Base-by-base conservation (phyloP, 2,888 invertebrate species). In the Ptilodon capucinus region DNA sequence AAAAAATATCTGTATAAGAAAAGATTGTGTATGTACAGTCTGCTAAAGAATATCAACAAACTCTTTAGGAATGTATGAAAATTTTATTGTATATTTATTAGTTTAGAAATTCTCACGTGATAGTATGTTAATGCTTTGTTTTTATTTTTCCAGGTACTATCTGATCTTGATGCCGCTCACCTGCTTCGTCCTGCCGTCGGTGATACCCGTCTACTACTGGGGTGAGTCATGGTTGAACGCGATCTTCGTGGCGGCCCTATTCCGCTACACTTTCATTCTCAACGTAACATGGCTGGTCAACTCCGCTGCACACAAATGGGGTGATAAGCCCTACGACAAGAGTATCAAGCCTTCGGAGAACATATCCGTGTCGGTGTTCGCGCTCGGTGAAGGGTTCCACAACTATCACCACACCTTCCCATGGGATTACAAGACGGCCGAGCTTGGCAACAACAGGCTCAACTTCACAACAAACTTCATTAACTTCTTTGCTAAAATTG, bases 231-330 rank as follows among this genome's bases (percentile, higher is more conserved):
- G 93, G 84, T 53, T 79, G 30, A 94, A 94, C 67, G 92, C 94
- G 1, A 94, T 93, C 91, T 94, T 94, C 76, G 93, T 95, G 34
- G 93, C 93, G 42, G 93, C 94, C 16, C 92, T 95, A 75, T 93
- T 97, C 79, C 94, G 97, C 42, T 97, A 97, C 86, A 92, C 94
- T 23, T 92, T 95, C 76, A 94, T 95, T 39, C 92, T 98, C 44
- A 96, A 98, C 82, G 94, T 95, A 50, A 97, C 97, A 1, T 98
- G 97, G 97, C 91, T 96, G 51, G 97, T 97, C 30, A 98, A 98
- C 90, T 96, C 96, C 55, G 96, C 95, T 2, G 97, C 97, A 1
- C 97, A 97, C 88, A 93, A 95, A 70, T 95, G 94, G 91, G 95
- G 95, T 43, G 92, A 92, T 68, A 94, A 93, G 65, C 95, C 95